Evolutionary conservation across 2,888 invertebrate species (phyloP).

Genomic region (Thereva unica): DNA sequence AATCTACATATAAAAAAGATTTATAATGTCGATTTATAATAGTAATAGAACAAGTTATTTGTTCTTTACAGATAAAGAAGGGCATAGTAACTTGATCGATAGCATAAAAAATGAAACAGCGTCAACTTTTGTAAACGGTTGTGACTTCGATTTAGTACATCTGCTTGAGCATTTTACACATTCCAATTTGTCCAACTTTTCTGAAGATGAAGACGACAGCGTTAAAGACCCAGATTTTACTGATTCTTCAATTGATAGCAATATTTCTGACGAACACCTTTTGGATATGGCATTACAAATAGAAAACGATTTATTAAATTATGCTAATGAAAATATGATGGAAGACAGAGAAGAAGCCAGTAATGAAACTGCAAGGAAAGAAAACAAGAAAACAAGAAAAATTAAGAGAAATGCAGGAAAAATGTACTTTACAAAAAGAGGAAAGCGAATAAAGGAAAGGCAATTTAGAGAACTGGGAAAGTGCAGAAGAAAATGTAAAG

Average conservation of each 20-base stretch:
- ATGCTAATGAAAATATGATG: not conserved
- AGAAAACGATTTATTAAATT: not conserved
- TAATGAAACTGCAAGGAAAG: not conserved
- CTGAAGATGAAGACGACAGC: not conserved
- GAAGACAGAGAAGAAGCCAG: not conserved
- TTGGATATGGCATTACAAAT: not conserved
- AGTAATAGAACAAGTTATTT: not conserved
- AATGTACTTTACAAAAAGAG: not conserved
- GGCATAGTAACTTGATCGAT: not conserved
- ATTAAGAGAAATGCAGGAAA: constrained; percentile 10
- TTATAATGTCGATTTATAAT: too few relatives aligned
- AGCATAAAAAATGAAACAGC: not conserved
- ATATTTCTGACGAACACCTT: not conserved
- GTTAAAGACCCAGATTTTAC: not conserved
- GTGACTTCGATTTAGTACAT: not conserved
- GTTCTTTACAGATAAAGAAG: not conserved
- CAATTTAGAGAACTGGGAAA: not conserved
- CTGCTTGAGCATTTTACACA: not conserved
- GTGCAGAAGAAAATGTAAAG: constrained; percentile 9
- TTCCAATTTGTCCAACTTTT: not conserved
- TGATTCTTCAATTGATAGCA: not conserved
- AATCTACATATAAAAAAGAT: too few relatives aligned
- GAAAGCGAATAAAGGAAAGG: not conserved
- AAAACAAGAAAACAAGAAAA: not conserved
- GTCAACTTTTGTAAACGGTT: not conserved